Evolutionary conservation across 2,797 vertebrate genomes (phyloP).

Genomic region (Chaetophractus vellerosus): DNA sequence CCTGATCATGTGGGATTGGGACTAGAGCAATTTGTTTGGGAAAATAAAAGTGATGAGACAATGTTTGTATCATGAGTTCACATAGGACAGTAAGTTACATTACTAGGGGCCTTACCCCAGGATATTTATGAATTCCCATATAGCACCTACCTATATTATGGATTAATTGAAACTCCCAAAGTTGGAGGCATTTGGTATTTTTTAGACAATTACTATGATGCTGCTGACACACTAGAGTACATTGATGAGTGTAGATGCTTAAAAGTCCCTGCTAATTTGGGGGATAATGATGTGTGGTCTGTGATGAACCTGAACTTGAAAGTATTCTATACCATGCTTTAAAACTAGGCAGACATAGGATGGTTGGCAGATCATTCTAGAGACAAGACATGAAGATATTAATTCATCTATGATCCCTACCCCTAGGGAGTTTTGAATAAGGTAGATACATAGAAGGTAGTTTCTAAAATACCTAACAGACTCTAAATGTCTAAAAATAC

Average conservation of each 20-base stretch:
- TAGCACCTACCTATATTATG: background rate
- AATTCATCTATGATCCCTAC: background rate
- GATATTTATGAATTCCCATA: background rate
- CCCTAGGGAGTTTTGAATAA: background rate
- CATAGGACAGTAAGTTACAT: background rate
- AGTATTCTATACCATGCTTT: background rate
- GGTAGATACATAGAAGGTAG: background rate
- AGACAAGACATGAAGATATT: background rate
- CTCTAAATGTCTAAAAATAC: background rate
- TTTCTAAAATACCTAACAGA: slow-evolving; percentile 25
- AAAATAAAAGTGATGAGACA: background rate
- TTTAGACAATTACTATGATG: background rate
- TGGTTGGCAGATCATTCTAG: background rate
- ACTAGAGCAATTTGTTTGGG: background rate
- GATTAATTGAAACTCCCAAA: background rate
- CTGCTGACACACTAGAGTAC: background rate
- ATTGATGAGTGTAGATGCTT: background rate
- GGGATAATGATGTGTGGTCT: background rate
- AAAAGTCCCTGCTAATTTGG: background rate
- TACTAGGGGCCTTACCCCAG: background rate
- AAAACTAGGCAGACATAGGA: background rate
- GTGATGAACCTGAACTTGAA: background rate
- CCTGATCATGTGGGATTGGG: background rate
- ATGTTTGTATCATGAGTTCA: background rate
- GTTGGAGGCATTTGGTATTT: background rate